Base-by-base conservation (phyloP, 2,888 invertebrate species). In the Agrochola lychnidis region DNA sequence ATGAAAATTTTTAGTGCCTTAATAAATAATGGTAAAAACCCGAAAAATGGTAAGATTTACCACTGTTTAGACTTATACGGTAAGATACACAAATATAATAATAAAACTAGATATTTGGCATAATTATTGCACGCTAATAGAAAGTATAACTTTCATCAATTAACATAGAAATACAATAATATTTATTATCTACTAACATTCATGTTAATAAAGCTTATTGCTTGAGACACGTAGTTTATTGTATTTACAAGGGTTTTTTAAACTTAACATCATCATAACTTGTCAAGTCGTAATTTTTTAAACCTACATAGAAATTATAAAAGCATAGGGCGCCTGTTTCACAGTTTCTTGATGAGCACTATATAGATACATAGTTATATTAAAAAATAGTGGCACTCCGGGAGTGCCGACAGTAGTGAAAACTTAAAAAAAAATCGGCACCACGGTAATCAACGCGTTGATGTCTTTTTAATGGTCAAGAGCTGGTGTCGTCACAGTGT, bases 221-320 rank as follows among this genome's bases (percentile, higher is more conserved):
- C 96, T 96, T 95, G 91, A 88, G 90, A 96, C 95, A 95, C 95
- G 96, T 95, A 91, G 87, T 85, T 86, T 79, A 76, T 53, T 68
- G 51, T 86, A 88, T 89, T 89, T 91, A 89, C 92, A 94, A 88
- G 85, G 74, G 56, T 80, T 81, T 74, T 63, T 73, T 62, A 84
- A 83, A 74, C 81, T 84, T 78, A 71, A 85, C 71, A 36, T 25
- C 9, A 7, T 9, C 42, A 14, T 78, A 69, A 72, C 53, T 42
- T 76, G 73, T 73, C 3, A 81, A 79, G 78, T 78, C 78, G n/a
- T 61, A 45, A 61, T 76, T 45, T 81, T 19, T 9, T 2, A 19
- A 77, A 68, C 36, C 48, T 87, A 87, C 57, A 73, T 45, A 14
- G 61, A 79, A 73, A 75, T 59, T 40, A 72, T 69, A n/a, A 40